Conservation (phyloP, 92 coral and sea anemone genomes). For the Paragorgia papillata region DNA sequence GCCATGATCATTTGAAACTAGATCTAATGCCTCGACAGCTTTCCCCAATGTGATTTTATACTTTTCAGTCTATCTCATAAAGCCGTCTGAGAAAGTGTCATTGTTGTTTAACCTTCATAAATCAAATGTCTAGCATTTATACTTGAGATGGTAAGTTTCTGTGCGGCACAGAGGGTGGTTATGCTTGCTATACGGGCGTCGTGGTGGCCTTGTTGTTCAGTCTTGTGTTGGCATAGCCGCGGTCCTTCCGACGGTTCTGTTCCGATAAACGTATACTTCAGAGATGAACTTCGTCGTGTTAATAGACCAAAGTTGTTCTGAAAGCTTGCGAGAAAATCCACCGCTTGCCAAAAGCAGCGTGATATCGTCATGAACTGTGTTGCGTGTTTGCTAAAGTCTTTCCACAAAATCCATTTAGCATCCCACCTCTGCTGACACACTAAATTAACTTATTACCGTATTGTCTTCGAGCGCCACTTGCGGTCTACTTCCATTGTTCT, state of each 20-base stretch:
- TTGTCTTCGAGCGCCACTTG: constrained; percentile 27
- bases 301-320: neutral
- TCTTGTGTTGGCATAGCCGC: neutral
- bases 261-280: neutral
- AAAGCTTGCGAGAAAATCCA: no score
- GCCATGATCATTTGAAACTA: neutral
- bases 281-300: neutral
- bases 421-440: neutral
- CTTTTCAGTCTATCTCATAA: neutral
- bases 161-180: constrained; percentile 27
- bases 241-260: constrained; percentile 9
- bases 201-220: constrained; percentile 23
- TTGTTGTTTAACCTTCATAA: neutral
- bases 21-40: neutral
- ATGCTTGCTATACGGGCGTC: constrained; percentile 16
- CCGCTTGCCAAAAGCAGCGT: no score
- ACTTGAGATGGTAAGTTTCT: neutral
- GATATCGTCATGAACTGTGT: neutral
- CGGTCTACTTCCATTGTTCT: constrained; percentile 26
- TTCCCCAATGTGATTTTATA: neutral
- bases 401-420: neutral
- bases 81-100: neutral
- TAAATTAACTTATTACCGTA: constrained; percentile 1
- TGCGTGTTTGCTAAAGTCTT: neutral
- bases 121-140: neutral